A percentile compares a stretch with the other conserved stretches of the same genome.
Evolutionary conservation across 2,888 invertebrate genomes (phyloP).

Genomic region (Quadroppia sp.): DNA sequence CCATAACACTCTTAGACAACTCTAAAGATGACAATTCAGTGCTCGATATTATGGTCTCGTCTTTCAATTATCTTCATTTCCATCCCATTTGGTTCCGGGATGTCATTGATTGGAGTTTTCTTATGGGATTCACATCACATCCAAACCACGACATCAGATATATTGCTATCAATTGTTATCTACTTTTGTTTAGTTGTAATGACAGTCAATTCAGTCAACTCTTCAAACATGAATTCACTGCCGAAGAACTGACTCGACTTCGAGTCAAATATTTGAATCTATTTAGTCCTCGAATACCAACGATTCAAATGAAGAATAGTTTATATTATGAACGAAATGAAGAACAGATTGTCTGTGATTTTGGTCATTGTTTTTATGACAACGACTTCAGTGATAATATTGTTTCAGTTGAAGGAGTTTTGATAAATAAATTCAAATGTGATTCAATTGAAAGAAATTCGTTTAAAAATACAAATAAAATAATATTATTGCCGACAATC

Average conservation of each 20-base stretch:
- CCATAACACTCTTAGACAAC: not conserved
- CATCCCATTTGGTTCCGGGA: constrained; percentile 34
- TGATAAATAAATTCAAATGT: constrained; percentile 24
- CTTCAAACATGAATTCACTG: not conserved
- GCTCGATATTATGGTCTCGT: constrained; percentile 24
- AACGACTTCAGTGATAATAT: constrained; percentile 37
- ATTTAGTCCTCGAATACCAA: constrained; percentile 20
- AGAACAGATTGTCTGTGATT: not conserved
- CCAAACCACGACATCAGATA: constrained; percentile 24
- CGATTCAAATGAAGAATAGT: not conserved
- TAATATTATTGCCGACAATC: constrained; percentile 43
- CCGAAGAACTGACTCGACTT: constrained; percentile 18
- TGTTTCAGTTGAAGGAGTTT: constrained; percentile 39
- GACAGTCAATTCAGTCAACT: not conserved
- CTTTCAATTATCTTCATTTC: constrained; percentile 34
- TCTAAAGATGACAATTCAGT: constrained; percentile 8
- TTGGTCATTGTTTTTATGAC: constrained; percentile 20
- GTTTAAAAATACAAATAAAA: constrained; percentile 4
- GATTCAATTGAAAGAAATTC: not conserved
- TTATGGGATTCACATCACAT: constrained; percentile 12
- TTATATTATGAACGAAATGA: constrained; percentile 14
- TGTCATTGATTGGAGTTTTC: constrained; percentile 38
- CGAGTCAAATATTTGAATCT: constrained; percentile 8
- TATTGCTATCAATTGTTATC: constrained; percentile 14
- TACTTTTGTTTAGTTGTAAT: constrained; percentile 25